These are phyloP conservation scores for Luffia ferchaultella DNA, from an alignment of 2,888 invertebrate genomes.

Conservation along the genomic window DNA sequence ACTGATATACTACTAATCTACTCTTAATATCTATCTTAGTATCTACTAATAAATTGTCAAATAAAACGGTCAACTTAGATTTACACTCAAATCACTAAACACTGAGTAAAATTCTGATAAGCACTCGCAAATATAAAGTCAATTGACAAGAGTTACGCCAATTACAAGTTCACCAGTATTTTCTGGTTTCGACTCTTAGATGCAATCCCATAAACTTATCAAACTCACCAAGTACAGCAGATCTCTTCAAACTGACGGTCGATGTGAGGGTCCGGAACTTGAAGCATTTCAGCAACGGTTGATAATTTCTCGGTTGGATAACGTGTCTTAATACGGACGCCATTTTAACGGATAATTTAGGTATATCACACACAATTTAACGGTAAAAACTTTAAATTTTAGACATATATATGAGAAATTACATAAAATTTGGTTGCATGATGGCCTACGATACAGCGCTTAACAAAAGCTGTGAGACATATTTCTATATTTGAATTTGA, in stretches of 20 bases:
- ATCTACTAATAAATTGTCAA: too few species aligned
- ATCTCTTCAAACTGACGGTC: conserved; percentile 28
- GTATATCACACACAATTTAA: not conserved
- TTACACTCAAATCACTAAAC: not conserved
- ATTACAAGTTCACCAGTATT: too few species aligned
- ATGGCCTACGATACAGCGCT: not conserved
- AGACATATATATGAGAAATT: not conserved
- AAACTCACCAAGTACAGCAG: conserved; percentile 13
- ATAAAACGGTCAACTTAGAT: not conserved
- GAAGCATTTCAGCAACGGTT: conserved; percentile 37
- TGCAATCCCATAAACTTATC: not conserved
- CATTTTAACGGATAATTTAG: not conserved
- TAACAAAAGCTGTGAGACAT: not conserved
- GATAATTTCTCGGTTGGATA: not conserved
- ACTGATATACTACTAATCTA: too few species aligned
- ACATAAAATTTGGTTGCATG: not conserved
- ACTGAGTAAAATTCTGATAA: not conserved
- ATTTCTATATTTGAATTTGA: not conserved
- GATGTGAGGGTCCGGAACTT: conserved; percentile 34
- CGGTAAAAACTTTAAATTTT: not conserved
- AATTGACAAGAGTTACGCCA: too few species aligned
- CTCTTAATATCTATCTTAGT: not conserved
- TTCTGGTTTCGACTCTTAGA: too few species aligned
- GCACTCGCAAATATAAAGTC: not conserved
- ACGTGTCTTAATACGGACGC: not conserved